These are phyloP conservation scores for Sebastes matsubarae DNA, from an alignment of 2,797 vertebrate genomes.

Conservation along the genomic window DNA sequence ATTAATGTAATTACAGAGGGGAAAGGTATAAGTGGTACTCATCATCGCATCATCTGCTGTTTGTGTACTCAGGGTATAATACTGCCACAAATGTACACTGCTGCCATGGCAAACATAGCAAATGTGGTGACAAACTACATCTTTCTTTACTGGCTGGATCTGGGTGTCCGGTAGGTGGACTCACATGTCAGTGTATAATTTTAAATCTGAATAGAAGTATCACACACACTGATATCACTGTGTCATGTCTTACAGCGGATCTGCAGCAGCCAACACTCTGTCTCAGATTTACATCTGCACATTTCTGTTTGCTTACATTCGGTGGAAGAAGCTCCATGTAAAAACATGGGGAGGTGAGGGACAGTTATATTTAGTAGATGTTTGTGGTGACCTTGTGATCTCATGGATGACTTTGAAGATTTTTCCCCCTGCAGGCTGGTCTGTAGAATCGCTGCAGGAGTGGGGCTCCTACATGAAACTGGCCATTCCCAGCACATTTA, in stretches of 20 bases:
- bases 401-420: not conserved
- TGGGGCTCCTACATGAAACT: conserved; percentile 91
- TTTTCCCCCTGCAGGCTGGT: conserved; percentile 87
- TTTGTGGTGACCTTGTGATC: not conserved
- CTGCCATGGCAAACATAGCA: conserved; percentile 85
- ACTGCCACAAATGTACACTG: conserved; percentile 87
- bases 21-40: not conserved
- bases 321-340: conserved; percentile 87
- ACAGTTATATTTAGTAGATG: not conserved
- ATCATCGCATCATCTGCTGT: not conserved
- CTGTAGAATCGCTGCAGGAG: conserved; percentile 87
- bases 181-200: not conserved
- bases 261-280: conserved; percentile 88
- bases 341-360: conserved; percentile 89
- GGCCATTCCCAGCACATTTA: conserved; percentile 89
- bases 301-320: conserved; percentile 86
- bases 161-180: conserved; percentile 88
- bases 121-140: conserved; percentile 88
- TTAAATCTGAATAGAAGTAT: not conserved
- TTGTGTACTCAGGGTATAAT: conserved; percentile 86
- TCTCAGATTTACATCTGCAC: conserved; percentile 84
- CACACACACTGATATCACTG: not conserved
- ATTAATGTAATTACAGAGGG: not conserved
- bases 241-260: conserved; percentile 82
- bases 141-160: conserved; percentile 85